A percentile compares a stretch with the other conserved stretches of the same genome.
phyloP scores from a whole-genome alignment of 2,888 invertebrate species.

The Adela reaumurella region DNA sequence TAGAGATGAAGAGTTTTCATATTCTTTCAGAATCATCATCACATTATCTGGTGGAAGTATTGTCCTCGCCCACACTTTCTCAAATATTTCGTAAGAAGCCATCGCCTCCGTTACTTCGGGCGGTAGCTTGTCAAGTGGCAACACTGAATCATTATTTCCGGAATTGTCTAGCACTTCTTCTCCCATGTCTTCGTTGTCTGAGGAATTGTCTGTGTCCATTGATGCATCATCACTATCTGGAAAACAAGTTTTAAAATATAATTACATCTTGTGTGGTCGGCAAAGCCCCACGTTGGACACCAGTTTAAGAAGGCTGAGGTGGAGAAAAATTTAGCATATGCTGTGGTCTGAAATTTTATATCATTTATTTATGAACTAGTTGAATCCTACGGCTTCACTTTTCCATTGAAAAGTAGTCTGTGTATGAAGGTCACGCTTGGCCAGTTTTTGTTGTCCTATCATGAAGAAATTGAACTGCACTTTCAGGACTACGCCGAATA shows the following conservation, averaged over 20 bases:
- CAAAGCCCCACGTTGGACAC: no score
- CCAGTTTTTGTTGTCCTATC: no score
- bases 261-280: no score
- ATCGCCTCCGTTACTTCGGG: slow-evolving; percentile 60
- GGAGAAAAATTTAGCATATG: no score
- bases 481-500: no score
- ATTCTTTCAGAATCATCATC: slow-evolving; percentile 46
- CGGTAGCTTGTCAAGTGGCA: slow-evolving; percentile 48
- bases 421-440: no score
- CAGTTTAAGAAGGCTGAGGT: no score
- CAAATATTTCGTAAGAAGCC: slow-evolving; percentile 53
- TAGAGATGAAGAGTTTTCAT: slow-evolving; percentile 41
- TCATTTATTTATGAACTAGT: no score
- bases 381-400: no score
- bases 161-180: slow-evolving; percentile 37
- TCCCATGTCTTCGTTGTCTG: slow-evolving; percentile 33
- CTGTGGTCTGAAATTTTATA: no score
- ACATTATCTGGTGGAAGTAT: slow-evolving; percentile 54
- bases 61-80: slow-evolving; percentile 57
- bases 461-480: no score
- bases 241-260: slow-evolving; percentile 12
- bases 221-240: slow-evolving; percentile 27
- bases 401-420: no score
- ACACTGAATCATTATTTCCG: slow-evolving; percentile 18
- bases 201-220: slow-evolving; percentile 26